Base-by-base conservation (phyloP, 2,113 vertebrate species). In the Sceloporus undulatus region DNA sequence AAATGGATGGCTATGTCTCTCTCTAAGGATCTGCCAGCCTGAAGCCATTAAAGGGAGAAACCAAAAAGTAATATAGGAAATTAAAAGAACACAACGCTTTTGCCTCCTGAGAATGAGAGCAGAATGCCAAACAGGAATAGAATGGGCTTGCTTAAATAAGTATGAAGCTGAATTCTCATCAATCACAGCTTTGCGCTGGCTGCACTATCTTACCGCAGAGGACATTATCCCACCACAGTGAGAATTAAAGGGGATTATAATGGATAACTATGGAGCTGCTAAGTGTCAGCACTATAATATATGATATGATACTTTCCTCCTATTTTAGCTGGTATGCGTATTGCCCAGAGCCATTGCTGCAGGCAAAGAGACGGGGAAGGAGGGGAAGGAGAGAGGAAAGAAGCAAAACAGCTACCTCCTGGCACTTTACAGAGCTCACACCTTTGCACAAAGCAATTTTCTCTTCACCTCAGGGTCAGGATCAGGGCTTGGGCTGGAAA, bases 221-320 rank as follows among this genome's bases (percentile, higher is more conserved):
- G 65, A 66, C 88, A 90, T 91, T 90, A 81, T 40, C 10, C 0
- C 82, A 77, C 2, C 52, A 4, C 71, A 82, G 48, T 91, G 59
- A 91, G 86, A 91, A 89, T 90, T 91, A 79, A 88, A 88, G 75
- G 75, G 16, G 38, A 87, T 90, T 92, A 79, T 89, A 87, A 54
- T 38, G 86, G 59, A 78, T 87, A 90, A 84, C 48, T 91, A 71
- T 9, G 82, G 16, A 2, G 9, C 90, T 91, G 82, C 34, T 66
- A 87, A 88, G 54, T 66, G 83, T 1, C 5, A 62, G 74, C 38
- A 0, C 86, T 90, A 74, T 48, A 90, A 91, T 91, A 73, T 52
- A 90, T 38, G 0, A 76, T 83, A 9, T 10, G 79, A 18, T 90
- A 34, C 3, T 82, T 92, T 86, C 42, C 48, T 71, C 11, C 19